phyloP scores from a whole-genome alignment of 64 coral and sea anemone genomes.

The Astreopora myriophthalma region DNA sequence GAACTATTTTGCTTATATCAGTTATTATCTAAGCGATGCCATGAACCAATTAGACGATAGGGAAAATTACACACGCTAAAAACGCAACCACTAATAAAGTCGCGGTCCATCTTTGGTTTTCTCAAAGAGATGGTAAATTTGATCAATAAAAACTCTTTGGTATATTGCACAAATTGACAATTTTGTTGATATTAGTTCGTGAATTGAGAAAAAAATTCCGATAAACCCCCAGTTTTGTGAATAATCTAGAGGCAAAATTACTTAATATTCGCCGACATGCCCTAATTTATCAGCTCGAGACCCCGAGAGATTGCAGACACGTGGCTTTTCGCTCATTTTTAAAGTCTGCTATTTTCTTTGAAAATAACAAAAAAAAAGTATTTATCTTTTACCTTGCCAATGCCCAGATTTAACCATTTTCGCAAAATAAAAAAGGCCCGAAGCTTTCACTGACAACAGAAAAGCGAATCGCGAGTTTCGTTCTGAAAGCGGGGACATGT shows the following conservation, averaged over 20 bases:
- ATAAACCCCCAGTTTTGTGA: neutral
- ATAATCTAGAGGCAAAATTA: neutral
- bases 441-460: no score
- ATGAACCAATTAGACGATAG: constrained; percentile 10
- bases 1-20: neutral
- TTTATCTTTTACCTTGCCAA: no score
- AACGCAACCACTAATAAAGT: neutral
- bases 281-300: neutral
- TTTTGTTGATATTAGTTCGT: neutral
- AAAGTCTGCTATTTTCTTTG: no score
- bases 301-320: no score
- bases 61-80: neutral
- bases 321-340: no score
- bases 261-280: neutral
- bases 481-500: no score
- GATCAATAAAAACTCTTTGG: neutral
- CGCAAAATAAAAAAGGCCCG: no score
- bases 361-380: no score
- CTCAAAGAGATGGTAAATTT: neutral
- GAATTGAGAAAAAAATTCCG: neutral
- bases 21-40: neutral
- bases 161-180: constrained; percentile 7
- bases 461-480: no score
- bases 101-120: neutral
- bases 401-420: no score